Evolutionary conservation across 30 jellyfish, hydroid and myxozoan genomes (phyloP).

Genomic region (Catostylus mosaicus): DNA sequence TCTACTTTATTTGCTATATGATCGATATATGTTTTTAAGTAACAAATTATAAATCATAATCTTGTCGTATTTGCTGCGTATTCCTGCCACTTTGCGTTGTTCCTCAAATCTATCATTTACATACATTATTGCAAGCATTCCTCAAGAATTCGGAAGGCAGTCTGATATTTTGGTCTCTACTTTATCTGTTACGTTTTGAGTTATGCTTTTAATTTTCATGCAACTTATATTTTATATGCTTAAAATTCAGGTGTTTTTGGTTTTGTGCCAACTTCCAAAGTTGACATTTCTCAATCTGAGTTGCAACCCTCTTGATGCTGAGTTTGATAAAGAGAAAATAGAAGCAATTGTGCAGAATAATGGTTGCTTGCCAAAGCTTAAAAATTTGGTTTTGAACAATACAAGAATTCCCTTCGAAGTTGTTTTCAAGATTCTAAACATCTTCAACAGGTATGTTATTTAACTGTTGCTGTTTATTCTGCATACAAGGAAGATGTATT

Average conservation of each 20-base stretch:
- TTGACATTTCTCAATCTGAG: constrained; percentile 70
- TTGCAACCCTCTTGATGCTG: constrained; percentile 56
- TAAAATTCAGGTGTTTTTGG: constrained; percentile 40
- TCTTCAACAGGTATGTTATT: constrained; percentile 69
- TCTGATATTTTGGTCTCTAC: too few species aligned
- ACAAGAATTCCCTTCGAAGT: constrained; percentile 35
- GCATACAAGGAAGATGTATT: neutral
- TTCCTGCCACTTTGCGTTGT: too few species aligned
- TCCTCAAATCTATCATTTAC: too few species aligned
- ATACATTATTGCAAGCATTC: too few species aligned
- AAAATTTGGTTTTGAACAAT: constrained; percentile 61
- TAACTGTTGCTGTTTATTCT: neutral
- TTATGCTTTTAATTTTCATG: too few species aligned
- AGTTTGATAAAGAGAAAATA: constrained; percentile 18
- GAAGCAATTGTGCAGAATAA: constrained; percentile 14
- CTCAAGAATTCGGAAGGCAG: too few species aligned
- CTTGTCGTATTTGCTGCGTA: too few species aligned
- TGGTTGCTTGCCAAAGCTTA: constrained; percentile 44
- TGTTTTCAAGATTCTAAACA: constrained; percentile 52
- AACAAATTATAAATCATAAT: too few species aligned
- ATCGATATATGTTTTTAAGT: too few species aligned
- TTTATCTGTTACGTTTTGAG: too few species aligned
- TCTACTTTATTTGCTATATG: too few species aligned
- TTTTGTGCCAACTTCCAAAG: constrained; percentile 62
- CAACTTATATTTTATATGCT: neutral